phyloP scores from a whole-genome alignment of 2,113 vertebrate genomes.

The Danio rerio region GRCz12tu NC_133188.1:35225501-35226000 shows the following conservation, averaged over 20 bases:
- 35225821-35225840: constrained; percentile 35
- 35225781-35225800: constrained; percentile 8
- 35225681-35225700: constrained; percentile 30
- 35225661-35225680: not conserved
- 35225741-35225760: constrained; percentile 26
- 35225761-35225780: constrained; percentile 19
- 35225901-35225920: constrained; percentile 35
- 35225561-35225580: not conserved
- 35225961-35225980: not conserved
- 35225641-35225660: constrained; percentile 33
- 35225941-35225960: constrained; percentile 11
- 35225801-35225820: constrained; percentile 38
- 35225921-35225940: constrained; percentile 32
- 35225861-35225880: constrained; percentile 30
- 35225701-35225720: constrained; percentile 41
- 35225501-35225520: no score
- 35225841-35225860: constrained; percentile 14
- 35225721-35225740: constrained; percentile 38
- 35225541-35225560: constrained; percentile 1
- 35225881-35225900: constrained; percentile 38
- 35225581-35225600: constrained; percentile 11
- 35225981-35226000: constrained; percentile 18
- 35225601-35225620: constrained; percentile 40
- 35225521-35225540: not conserved
- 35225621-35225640: constrained; percentile 28